Percentiles rank a stretch among this genome's conserved stretches.
Conservation (phyloP, 2,113 vertebrate genomes). For the Sylvilagus bachmani region DNA sequence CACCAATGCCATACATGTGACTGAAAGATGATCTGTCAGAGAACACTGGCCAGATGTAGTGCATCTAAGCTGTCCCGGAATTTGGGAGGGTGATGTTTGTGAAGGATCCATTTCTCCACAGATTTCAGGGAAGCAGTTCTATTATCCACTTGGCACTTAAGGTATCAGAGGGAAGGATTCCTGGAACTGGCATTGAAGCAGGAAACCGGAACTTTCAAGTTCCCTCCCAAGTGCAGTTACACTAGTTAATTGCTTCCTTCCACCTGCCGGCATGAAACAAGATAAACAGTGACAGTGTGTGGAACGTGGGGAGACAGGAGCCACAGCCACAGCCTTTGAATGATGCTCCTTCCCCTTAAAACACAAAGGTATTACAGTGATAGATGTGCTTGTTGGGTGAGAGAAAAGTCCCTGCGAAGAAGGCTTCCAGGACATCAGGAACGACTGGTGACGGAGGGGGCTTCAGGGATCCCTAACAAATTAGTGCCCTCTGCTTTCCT, state of each 20-base stretch:
- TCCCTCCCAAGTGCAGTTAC: background rate
- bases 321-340: background rate
- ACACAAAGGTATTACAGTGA: constrained; percentile 54
- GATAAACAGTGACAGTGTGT: background rate
- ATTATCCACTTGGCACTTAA: background rate
- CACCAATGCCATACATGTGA: background rate
- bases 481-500: background rate
- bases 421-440: constrained; percentile 11
- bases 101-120: background rate
- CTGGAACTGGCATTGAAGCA: background rate
- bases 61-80: background rate
- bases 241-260: background rate
- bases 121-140: background rate
- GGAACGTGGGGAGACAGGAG: background rate
- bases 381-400: background rate
- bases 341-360: constrained; percentile 1
- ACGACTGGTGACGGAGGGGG: background rate
- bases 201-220: background rate
- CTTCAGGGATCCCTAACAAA: constrained; percentile 58
- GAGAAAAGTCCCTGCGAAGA: background rate
- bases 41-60: background rate
- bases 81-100: background rate
- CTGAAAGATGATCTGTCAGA: background rate
- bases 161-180: background rate
- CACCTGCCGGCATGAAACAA: background rate